Evolutionary conservation across 1,140 invertebrate species (phyloP), one percentile per base, ranked within the genome.

Genomic region (Drosophila persimilis): DNA sequence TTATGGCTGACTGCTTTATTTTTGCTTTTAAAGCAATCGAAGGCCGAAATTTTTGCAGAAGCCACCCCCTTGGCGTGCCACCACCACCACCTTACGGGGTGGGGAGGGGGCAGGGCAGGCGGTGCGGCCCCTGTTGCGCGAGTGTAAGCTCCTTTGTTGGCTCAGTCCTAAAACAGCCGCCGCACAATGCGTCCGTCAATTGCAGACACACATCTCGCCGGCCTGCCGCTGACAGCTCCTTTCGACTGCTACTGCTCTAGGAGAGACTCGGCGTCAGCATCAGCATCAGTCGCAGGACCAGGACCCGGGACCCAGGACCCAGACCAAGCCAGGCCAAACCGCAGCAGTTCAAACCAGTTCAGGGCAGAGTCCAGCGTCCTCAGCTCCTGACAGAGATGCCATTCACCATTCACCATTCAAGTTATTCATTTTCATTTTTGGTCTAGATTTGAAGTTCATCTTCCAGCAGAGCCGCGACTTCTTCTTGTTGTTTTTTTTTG

Each of bases 141-240:
- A 55, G 62, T 51, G 64, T 63, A 73, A 31, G 69, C 62, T 71
- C 80, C 58, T 84, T 84, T 76, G 73, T 78, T 75, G 81, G 71
- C 75, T 74, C 41, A 84, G 74, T 75, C 77, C 81, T 88, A 81
- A 86, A 86, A 86, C 83, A 77, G 62, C 85, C 56, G 71, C 75
- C 66, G 55, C 78, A 88, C 83, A 88, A 88, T 88, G 83, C 75
- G 84, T 51, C 54, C 75, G 83, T 88, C 83, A 88, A 88, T 89
- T 88, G 83, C 83, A 88, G 83, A 60, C 66, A 24, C 45, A 44
- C 61, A 46, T 31, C 66, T 59, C 62, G 39, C 26, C 44, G 9
- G 43, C 24, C 83, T 88, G 83, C 57, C 64, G 57, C 50, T 88
- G 83, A 88, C 83, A 88, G 83, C 55, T 86, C 61, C 72, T 67